Percentiles rank a stretch among this genome's conserved stretches.
phyloP scores from a whole-genome alignment of 2,113 vertebrate genomes.

The Alaudala cheleensis region DNA sequence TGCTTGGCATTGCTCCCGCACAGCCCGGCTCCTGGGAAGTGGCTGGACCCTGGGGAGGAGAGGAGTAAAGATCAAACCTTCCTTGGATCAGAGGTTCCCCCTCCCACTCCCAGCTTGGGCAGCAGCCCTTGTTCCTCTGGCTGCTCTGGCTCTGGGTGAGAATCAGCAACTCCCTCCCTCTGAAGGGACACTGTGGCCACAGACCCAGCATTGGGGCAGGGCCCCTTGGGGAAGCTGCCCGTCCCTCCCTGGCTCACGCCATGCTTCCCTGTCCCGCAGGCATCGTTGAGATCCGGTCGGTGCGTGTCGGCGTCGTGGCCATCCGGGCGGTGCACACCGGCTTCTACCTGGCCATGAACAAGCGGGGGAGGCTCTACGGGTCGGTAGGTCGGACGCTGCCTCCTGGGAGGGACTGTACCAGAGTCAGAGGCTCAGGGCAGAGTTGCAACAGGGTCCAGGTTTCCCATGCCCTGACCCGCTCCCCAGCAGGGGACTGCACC shows the following conservation, averaged over 20 bases:
- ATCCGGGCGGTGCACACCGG: slow-evolving; percentile 90
- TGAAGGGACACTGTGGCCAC: not conserved
- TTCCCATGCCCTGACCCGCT: not conserved
- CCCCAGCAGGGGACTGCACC: not conserved
- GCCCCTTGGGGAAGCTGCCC: rapidly evolving
- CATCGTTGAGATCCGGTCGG: slow-evolving; percentile 91
- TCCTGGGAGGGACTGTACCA: not conserved
- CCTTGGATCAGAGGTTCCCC: not conserved
- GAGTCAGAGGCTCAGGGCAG: not conserved
- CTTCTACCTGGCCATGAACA: slow-evolving; percentile 94
- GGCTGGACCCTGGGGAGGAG: not conserved
- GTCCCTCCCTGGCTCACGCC: not conserved
- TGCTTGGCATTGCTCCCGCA: not conserved
- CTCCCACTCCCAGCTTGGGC: not conserved
- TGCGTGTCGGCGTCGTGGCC: slow-evolving; percentile 88
- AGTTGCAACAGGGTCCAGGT: not conserved
- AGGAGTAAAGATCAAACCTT: not conserved
- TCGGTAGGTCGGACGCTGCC: slow-evolving; percentile 81
- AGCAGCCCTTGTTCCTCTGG: not conserved
- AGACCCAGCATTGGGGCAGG: rapidly evolving
- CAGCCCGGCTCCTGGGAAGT: not conserved
- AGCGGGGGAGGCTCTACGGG: slow-evolving; percentile 87
- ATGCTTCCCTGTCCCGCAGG: slow-evolving; percentile 64
- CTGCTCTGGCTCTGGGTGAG: not conserved
- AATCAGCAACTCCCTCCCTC: not conserved